A percentile compares a stretch with the other conserved stretches of the same genome.
These are phyloP conservation scores for Actinia tenebrosa DNA, from an alignment of 64 coral and sea anemone species.

Conservation along the genomic window DNA sequence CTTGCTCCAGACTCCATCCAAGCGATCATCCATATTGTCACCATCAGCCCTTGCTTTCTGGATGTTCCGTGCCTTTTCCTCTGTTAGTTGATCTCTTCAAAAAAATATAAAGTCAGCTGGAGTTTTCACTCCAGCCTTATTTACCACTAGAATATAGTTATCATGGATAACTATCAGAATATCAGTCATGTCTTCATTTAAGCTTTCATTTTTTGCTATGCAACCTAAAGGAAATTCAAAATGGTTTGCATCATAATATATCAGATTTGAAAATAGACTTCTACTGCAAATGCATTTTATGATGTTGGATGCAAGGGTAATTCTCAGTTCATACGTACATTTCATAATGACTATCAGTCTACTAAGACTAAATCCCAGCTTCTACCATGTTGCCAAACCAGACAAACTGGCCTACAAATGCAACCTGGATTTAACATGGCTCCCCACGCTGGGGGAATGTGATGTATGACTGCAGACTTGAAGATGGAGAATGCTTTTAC, in stretches of 20 bases:
- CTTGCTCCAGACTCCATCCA: not conserved
- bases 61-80: conserved; percentile 45
- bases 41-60: not conserved
- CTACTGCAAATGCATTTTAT: too few species aligned
- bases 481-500: conserved; percentile 13
- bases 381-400: too few species aligned
- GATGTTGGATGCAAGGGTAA: too few species aligned
- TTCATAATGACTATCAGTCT: too few species aligned
- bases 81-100: conserved; percentile 50
- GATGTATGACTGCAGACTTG: conserved; percentile 17
- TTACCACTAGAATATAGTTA: conserved; percentile 11
- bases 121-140: not conserved
- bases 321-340: too few species aligned
- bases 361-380: too few species aligned
- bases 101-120: conserved; percentile 25
- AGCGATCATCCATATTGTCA: not conserved
- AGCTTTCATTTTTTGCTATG: conserved; percentile 26
- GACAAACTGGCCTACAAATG: too few species aligned
- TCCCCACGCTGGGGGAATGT: conserved; percentile 36
- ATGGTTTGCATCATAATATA: too few species aligned
- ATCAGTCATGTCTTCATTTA: conserved; percentile 39
- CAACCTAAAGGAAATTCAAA: not conserved
- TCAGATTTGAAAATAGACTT: too few species aligned
- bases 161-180: conserved; percentile 10
- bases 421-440: too few species aligned